phyloP scores from a whole-genome alignment of 1,140 invertebrate genomes.

The Drosophila erecta region DNA sequence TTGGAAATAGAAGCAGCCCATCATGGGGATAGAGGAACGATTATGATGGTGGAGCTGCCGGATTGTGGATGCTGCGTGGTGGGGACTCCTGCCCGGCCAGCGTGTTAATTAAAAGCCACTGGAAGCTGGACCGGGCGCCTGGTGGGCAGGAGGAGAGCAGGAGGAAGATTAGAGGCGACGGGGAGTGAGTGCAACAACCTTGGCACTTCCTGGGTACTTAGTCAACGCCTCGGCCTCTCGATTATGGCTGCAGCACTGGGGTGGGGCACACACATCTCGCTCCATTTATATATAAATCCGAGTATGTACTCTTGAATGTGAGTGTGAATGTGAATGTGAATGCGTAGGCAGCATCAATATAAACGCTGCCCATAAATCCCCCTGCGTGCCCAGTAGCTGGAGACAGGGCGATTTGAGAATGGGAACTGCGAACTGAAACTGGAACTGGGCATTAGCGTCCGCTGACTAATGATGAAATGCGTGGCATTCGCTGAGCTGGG shows the following conservation, averaged over 20 bases:
- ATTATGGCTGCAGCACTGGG: slow-evolving; percentile 41
- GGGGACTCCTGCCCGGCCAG: slow-evolving; percentile 51
- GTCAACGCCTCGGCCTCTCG: slow-evolving; percentile 70
- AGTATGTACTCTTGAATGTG: slow-evolving; percentile 22
- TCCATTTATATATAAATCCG: slow-evolving; percentile 35
- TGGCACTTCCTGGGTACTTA: slow-evolving; percentile 82
- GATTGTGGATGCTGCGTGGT: slow-evolving; percentile 27
- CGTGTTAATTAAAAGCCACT: slow-evolving; percentile 83
- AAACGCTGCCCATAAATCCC: slow-evolving; percentile 31
- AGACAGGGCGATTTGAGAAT: slow-evolving; percentile 16
- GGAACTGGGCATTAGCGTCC: slow-evolving; percentile 74
- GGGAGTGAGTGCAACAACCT: slow-evolving; percentile 77
- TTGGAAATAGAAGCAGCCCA: slow-evolving; percentile 72
- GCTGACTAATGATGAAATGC: slow-evolving; percentile 83
- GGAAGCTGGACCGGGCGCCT: slow-evolving; percentile 54
- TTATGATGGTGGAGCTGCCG: slow-evolving; percentile 43
- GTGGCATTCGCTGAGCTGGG: slow-evolving; percentile 63
- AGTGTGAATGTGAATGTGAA: slow-evolving; percentile 59
- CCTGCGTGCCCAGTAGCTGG: slow-evolving; percentile 36
- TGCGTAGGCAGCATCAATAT: slow-evolving; percentile 59
- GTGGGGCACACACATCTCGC: slow-evolving; percentile 19
- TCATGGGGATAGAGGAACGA: slow-evolving; percentile 39
- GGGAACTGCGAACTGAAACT: slow-evolving; percentile 25
- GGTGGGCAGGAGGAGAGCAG: not conserved
- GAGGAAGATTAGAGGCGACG: slow-evolving; percentile 17